Conservation (phyloP, 2,113 vertebrate genomes). For the Martes martes region DNA sequence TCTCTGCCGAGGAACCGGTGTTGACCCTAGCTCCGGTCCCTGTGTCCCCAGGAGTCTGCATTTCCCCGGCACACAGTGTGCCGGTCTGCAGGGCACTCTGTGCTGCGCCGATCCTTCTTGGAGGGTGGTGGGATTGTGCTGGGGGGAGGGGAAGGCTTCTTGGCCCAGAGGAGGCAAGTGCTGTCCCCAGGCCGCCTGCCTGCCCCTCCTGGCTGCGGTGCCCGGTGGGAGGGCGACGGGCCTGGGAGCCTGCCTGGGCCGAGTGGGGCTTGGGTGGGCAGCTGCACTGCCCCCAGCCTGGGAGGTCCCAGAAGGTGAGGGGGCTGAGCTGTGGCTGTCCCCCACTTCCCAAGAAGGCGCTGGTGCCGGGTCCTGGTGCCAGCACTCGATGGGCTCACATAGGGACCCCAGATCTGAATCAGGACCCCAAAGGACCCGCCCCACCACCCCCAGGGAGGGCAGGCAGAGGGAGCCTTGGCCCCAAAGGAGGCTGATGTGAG, state of each 20-base stretch:
- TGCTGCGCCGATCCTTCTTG: rapidly evolving
- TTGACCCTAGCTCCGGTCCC: too few species aligned
- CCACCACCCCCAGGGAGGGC: background rate
- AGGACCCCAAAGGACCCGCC: background rate
- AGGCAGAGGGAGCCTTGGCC: background rate
- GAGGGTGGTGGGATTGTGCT: too few species aligned
- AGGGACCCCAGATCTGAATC: background rate
- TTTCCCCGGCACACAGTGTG: background rate
- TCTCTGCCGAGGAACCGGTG: background rate
- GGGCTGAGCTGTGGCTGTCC: background rate
- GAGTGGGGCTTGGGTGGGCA: background rate
- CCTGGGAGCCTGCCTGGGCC: background rate
- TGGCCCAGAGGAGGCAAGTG: too few species aligned
- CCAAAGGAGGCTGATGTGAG: background rate
- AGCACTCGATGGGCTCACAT: background rate
- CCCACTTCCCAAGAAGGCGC: background rate
- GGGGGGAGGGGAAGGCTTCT: background rate
- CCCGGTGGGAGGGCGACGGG: rapidly evolving
- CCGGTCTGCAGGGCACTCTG: rapidly evolving
- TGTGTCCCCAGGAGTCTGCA: too few species aligned
- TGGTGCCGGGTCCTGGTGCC: background rate
- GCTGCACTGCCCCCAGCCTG: background rate
- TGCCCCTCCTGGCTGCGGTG: too few species aligned
- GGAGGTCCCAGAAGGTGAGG: background rate
- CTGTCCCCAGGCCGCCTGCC: background rate